A percentile compares a stretch with the other conserved stretches of the same genome.
These are phyloP conservation scores for Rhagoletis zephyria DNA, from an alignment of 1,140 invertebrate species.

Conservation along the genomic window DNA sequence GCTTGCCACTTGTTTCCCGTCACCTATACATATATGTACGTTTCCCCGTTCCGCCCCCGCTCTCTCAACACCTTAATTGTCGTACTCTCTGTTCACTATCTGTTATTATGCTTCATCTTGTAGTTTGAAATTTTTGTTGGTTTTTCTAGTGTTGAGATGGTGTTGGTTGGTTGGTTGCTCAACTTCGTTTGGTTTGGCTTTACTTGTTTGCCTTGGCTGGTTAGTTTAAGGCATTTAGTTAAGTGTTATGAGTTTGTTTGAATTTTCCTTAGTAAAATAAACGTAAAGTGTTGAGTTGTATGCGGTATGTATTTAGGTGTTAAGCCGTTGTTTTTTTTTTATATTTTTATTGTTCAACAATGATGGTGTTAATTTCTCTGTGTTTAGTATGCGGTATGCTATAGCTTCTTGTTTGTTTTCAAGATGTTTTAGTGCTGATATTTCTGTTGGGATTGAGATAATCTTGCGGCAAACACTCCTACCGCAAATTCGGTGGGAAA, in stretches of 20 bases:
- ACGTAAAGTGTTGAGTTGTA: not conserved
- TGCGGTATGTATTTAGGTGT: not conserved
- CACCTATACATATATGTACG: not conserved
- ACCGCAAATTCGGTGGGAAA: not conserved
- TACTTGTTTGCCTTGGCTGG: conserved; percentile 20
- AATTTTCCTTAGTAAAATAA: not conserved
- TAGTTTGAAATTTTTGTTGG: conserved; percentile 16
- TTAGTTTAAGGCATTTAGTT: conserved; percentile 37
- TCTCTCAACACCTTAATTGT: not conserved
- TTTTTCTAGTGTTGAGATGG: conserved; percentile 11
- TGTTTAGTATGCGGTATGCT: not conserved
- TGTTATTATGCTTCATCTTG: conserved; percentile 18
- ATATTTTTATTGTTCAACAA: too few species aligned
- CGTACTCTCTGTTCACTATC: not conserved
- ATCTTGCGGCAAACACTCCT: not conserved
- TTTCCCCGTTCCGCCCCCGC: not conserved
- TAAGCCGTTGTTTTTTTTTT: not conserved
- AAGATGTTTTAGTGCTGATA: not conserved
- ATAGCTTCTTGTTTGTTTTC: not conserved
- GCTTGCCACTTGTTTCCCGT: not conserved
- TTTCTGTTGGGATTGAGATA: not conserved
- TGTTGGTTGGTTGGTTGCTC: conserved; percentile 24
- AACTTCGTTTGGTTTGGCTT: conserved; percentile 32
- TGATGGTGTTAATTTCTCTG: not conserved
- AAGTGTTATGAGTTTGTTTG: conserved; percentile 46